Conservation (phyloP, 1,140 invertebrate genomes). For the Drosophila kanapiae region DNA sequence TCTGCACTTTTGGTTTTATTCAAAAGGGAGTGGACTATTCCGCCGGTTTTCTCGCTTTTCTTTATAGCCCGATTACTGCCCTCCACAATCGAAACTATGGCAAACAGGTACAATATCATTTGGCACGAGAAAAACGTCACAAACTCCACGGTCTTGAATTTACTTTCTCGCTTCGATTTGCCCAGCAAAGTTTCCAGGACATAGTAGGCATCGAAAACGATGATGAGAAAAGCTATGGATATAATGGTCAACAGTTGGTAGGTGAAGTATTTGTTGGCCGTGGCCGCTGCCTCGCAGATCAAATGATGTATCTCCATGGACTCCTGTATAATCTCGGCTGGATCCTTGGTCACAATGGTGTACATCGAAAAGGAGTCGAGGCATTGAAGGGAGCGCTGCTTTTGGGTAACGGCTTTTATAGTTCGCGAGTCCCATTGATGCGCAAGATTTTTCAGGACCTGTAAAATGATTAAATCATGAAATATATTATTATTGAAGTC, state of each 20-base stretch:
- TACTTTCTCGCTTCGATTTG: constrained; percentile 77
- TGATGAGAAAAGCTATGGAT: constrained; percentile 82
- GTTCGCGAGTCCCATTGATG: constrained; percentile 76
- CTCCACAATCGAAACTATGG: constrained; percentile 82
- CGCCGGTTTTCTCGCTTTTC: constrained; percentile 83
- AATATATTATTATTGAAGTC: background rate
- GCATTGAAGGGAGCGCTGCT: constrained; percentile 75
- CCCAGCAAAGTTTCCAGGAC: constrained; percentile 83
- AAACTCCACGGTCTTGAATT: constrained; percentile 83
- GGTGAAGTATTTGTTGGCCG: constrained; percentile 84
- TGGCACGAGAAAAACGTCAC: constrained; percentile 83
- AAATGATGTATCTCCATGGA: constrained; percentile 85
- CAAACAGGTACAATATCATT: constrained; percentile 82
- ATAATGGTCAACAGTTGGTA: constrained; percentile 82
- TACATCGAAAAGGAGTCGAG: constrained; percentile 83
- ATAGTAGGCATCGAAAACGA: constrained; percentile 84
- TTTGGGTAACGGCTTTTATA: constrained; percentile 65
- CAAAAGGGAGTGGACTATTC: constrained; percentile 49
- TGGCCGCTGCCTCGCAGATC: constrained; percentile 81
- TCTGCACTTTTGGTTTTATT: constrained; percentile 77
- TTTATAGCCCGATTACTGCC: constrained; percentile 82
- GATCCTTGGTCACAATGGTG: constrained; percentile 80
- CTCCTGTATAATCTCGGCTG: constrained; percentile 82
- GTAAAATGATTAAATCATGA: background rate
- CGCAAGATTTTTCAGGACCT: constrained; percentile 78